Conservation (phyloP, 2,797 vertebrate species). For the Morus bassanus region DNA sequence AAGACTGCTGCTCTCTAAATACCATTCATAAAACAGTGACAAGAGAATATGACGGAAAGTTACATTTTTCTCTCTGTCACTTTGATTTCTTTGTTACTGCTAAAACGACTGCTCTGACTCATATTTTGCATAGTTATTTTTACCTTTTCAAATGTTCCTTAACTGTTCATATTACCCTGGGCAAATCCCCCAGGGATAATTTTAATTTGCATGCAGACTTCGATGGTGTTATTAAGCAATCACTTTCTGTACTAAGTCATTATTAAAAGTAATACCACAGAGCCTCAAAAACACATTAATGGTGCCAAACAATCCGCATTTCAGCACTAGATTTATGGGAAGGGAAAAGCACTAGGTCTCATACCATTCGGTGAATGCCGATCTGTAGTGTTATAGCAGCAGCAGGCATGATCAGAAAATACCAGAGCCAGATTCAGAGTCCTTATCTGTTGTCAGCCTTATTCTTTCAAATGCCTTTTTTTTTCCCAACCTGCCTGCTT, state of each 20-base stretch:
- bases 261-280: constrained; percentile 62
- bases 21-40: constrained; percentile 43
- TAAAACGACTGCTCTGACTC: constrained; percentile 65
- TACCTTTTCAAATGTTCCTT: constrained; percentile 61
- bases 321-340: constrained; percentile 22
- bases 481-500: background rate
- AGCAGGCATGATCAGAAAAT: background rate
- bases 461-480: background rate
- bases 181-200: constrained; percentile 50
- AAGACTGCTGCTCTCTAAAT: background rate
- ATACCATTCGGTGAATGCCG: background rate
- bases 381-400: background rate
- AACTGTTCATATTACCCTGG: constrained; percentile 60
- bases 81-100: constrained; percentile 64
- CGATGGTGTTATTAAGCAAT: constrained; percentile 69
- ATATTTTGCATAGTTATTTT: constrained; percentile 70
- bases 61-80: constrained; percentile 67
- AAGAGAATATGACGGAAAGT: constrained; percentile 50
- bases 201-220: constrained; percentile 66
- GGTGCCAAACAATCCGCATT: constrained; percentile 40
- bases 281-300: constrained; percentile 60
- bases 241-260: constrained; percentile 52
- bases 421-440: background rate
- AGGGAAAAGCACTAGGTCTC: constrained; percentile 32
- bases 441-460: background rate